Conservation (phyloP, 2,888 invertebrate species). For the Nomada hirtipes region DNA sequence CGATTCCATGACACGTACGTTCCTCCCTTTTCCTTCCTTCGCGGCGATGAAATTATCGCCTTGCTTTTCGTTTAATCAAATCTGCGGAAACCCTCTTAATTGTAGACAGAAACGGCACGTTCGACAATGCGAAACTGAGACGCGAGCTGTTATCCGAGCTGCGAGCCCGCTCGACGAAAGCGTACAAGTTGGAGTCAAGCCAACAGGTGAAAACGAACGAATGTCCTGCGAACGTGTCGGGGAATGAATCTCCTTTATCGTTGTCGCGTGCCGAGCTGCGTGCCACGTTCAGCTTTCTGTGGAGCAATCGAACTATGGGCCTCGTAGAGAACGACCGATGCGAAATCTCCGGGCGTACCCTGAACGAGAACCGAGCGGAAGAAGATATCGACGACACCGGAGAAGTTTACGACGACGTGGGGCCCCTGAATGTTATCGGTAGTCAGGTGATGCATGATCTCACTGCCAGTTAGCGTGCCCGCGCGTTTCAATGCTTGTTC, state of each 20-base stretch:
- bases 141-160: constrained; percentile 35
- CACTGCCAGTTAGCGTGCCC: neutral
- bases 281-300: constrained; percentile 77
- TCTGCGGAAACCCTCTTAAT: neutral
- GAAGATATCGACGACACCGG: constrained; percentile 12
- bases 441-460: constrained; percentile 33
- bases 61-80: neutral
- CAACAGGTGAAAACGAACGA: constrained; percentile 70
- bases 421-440: constrained; percentile 46
- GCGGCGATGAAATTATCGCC: too few relatives aligned
- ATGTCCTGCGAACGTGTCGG: constrained; percentile 57
- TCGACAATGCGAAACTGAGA: constrained; percentile 47
- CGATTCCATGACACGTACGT: constrained; percentile 13
- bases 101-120: constrained; percentile 49
- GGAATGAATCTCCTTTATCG: constrained; percentile 52
- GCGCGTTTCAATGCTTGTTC: neutral
- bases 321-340: constrained; percentile 13
- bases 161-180: constrained; percentile 61
- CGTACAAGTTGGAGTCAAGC: constrained; percentile 61
- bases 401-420: constrained; percentile 73
- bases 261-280: constrained; percentile 31
- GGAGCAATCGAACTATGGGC: constrained; percentile 63
- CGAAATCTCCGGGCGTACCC: neutral
- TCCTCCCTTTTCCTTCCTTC: neutral
- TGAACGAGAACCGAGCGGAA: constrained; percentile 19